Evolutionary conservation across 2,888 invertebrate species (phyloP), one percentile per base, ranked within the genome.

Genomic region (Macaria notata): DNA sequence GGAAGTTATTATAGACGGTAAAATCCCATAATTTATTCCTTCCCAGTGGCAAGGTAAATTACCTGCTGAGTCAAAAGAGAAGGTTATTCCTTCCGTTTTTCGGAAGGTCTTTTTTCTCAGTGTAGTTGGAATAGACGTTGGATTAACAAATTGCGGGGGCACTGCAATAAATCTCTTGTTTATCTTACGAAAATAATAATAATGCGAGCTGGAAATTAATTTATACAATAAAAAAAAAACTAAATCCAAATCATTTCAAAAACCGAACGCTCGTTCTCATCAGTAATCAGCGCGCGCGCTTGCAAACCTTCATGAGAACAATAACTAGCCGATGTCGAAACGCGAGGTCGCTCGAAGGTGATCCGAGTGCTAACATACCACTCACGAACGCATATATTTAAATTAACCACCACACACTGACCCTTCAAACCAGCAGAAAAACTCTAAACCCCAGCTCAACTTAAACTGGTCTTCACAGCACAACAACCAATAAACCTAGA

Each of bases 341-440:
- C 86, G 73, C 88, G 90, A 89, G 90, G 90, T 91, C 90, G 87
- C 73, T 70, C 84, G 88, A 88, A 91, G 89, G 90, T 90, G 89
- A 90, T 73, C 76, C 80, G 80, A 83, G 77, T 76, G 81, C 83
- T 84, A 84, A 86, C 86, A 82, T 82, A 76, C 72, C 76, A 73
- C 79, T 81, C 88, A 87, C 86, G 83, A 82, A 68, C 65, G 70
- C 72, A 74, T 77, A 72, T 73, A 78, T 75, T 71, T 73, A 70
- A 69, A 62, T 60, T 68, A 65, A 59, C 69, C 69, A 69, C 42
- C 43, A 47, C 9, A 46, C 43, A 3, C 30, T 46, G 36, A 52
- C 9, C 52, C 9, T 6, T 46, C 6, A 48, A 9, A 50, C 46
- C 46, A 49, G 42, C 33, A 33, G 5, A 42, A 19, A 3, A 38